A percentile compares a stretch with the other conserved stretches of the same genome.
Conservation (phyloP, 1,140 invertebrate species). For the Leptinotarsa lineolata region DNA sequence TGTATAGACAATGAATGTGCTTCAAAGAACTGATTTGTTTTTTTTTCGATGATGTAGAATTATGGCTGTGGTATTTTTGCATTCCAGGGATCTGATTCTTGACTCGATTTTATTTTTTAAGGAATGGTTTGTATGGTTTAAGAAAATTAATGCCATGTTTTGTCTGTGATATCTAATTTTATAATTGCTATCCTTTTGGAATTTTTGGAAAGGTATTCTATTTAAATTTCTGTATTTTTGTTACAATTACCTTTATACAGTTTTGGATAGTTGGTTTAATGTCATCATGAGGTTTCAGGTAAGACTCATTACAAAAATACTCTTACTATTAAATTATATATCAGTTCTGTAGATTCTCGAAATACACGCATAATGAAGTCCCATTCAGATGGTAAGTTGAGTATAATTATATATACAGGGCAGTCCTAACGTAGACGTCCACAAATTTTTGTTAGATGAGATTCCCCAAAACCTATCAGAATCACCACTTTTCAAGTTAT, state of each 20-base stretch:
- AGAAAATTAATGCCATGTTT: conserved; percentile 6
- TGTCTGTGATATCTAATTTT: conserved; percentile 17
- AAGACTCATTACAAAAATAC: too few relatives aligned
- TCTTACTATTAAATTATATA: too few relatives aligned
- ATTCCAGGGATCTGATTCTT: neutral
- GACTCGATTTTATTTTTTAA: neutral
- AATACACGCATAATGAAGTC: too few relatives aligned
- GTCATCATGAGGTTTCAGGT: neutral
- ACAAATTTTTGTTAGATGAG: too few relatives aligned
- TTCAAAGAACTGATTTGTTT: too few relatives aligned
- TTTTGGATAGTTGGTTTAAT: neutral
- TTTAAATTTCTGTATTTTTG: neutral
- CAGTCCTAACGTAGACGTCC: too few relatives aligned
- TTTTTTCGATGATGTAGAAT: neutral
- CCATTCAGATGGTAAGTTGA: too few relatives aligned
- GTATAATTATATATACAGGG: too few relatives aligned
- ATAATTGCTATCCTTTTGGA: neutral
- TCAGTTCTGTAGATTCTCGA: too few relatives aligned
- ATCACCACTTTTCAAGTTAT: too few relatives aligned
- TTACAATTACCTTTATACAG: conserved; percentile 6
- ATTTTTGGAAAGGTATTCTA: conserved; percentile 1
- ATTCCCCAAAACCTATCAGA: too few relatives aligned
- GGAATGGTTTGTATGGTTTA: neutral
- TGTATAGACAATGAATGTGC: too few relatives aligned
- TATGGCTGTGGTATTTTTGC: neutral